Conservation (phyloP, 1,140 invertebrate genomes). For the Drusus annulatus region DNA sequence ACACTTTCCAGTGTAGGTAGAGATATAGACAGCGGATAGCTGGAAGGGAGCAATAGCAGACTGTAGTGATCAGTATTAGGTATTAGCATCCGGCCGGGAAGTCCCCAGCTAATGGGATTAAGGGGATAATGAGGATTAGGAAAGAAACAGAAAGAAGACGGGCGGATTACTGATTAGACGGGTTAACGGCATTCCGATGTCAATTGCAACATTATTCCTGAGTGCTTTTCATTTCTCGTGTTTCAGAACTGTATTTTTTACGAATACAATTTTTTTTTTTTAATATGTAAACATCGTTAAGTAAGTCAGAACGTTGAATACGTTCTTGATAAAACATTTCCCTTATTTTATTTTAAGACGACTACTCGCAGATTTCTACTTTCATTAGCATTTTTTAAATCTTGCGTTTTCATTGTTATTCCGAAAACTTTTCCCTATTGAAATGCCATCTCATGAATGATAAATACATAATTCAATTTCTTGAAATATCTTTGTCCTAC, state of each 20-base stretch:
- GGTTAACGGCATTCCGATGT: slow-evolving; percentile 31
- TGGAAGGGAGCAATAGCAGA: neutral
- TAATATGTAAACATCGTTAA: too few species aligned
- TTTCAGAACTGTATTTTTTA: neutral
- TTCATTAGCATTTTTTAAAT: neutral
- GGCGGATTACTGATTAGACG: slow-evolving; percentile 19
- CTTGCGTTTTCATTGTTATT: neutral
- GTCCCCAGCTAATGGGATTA: slow-evolving; percentile 33
- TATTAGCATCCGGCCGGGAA: slow-evolving; percentile 33
- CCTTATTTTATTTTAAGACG: neutral
- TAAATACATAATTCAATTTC: slow-evolving; percentile 10
- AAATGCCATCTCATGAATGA: slow-evolving; percentile 15
- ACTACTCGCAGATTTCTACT: neutral
- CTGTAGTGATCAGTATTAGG: slow-evolving; percentile 17
- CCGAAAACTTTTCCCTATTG: neutral
- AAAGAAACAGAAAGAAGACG: slow-evolving; percentile 30
- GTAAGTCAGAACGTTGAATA: too few species aligned
- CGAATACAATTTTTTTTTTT: neutral
- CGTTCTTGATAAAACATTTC: too few species aligned
- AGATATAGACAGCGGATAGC: too few species aligned
- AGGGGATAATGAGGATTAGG: slow-evolving; percentile 33
- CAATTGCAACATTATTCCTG: slow-evolving; percentile 4
- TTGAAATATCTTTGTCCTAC: slow-evolving; percentile 4
- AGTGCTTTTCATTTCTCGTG: neutral
- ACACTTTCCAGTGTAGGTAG: neutral